These are phyloP conservation scores for Orussus abietinus DNA, from an alignment of 1,140 invertebrate genomes.

Conservation along the genomic window DNA sequence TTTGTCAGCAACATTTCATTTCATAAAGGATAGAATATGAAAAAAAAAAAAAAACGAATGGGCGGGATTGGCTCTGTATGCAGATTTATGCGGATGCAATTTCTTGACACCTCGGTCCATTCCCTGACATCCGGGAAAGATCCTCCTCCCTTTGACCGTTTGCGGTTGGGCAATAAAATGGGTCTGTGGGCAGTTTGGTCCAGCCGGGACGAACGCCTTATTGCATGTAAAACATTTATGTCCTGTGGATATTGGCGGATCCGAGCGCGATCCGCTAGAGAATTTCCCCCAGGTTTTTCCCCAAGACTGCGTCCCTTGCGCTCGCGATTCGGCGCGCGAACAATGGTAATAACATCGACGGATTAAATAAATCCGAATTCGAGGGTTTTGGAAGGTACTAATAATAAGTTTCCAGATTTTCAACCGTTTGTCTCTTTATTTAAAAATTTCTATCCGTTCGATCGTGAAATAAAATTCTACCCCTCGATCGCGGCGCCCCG, in stretches of 20 bases:
- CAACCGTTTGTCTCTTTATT: too few relatives aligned
- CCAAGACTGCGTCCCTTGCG: neutral
- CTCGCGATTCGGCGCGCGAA: too few relatives aligned
- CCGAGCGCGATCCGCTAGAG: conserved; percentile 10
- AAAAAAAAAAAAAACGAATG: too few relatives aligned
- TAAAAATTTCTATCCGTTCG: too few relatives aligned
- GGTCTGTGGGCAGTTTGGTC: conserved; percentile 47
- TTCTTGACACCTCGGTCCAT: conserved; percentile 32
- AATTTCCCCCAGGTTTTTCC: neutral
- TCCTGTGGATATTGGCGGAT: conserved; percentile 42
- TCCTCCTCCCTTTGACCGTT: conserved; percentile 21
- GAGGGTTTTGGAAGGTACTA: too few relatives aligned
- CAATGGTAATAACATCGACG: too few relatives aligned
- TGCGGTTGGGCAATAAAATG: conserved; percentile 48
- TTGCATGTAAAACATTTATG: conserved; percentile 53
- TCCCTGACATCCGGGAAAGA: neutral
- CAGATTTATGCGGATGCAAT: conserved; percentile 25
- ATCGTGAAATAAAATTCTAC: too few relatives aligned
- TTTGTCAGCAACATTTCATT: too few relatives aligned
- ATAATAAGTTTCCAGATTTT: too few relatives aligned
- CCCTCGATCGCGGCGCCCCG: too few relatives aligned
- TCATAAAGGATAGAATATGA: too few relatives aligned
- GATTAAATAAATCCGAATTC: too few relatives aligned
- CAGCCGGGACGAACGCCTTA: conserved; percentile 46
- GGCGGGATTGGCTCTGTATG: neutral